Evolutionary conservation across 2,113 vertebrate species (phyloP).

Genomic region (Theristicus caerulescens): DNA sequence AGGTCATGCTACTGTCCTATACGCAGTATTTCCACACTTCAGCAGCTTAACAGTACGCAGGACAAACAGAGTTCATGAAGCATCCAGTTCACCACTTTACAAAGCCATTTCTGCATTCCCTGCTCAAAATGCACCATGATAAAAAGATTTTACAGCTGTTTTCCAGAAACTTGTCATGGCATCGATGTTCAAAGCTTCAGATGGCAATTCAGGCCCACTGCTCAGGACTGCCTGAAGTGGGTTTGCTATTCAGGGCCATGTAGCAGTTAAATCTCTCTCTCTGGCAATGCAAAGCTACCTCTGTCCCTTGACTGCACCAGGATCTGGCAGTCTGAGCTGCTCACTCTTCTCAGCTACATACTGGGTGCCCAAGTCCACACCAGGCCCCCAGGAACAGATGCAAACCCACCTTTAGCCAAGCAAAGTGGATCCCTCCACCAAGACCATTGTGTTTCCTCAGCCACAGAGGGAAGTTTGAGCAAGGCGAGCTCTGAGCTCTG

Average conservation of each 20-base stretch:
- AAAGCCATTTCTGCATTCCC: neutral
- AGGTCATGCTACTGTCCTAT: neutral
- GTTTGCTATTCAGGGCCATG: neutral
- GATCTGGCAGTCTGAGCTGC: neutral
- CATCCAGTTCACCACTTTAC: neutral
- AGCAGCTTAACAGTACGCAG: neutral
- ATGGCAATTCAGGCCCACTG: neutral
- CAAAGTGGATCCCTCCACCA: neutral
- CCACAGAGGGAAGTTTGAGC: fast-evolving
- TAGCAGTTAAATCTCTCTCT: neutral
- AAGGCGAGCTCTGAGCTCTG: neutral
- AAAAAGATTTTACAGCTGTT: constrained; percentile 1
- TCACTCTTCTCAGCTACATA: neutral
- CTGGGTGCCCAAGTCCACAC: neutral
- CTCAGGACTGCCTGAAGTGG: neutral
- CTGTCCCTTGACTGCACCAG: neutral
- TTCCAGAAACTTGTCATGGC: neutral
- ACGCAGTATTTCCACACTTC: neutral
- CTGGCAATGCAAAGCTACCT: neutral
- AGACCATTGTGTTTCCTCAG: fast-evolving
- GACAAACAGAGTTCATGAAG: neutral
- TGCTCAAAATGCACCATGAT: neutral
- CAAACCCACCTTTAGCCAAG: neutral
- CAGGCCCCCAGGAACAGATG: fast-evolving
- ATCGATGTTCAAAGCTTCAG: neutral